Percentiles rank a stretch among this genome's conserved stretches.
Conservation (phyloP, 1,140 invertebrate genomes). For the Cherax destructor region DNA sequence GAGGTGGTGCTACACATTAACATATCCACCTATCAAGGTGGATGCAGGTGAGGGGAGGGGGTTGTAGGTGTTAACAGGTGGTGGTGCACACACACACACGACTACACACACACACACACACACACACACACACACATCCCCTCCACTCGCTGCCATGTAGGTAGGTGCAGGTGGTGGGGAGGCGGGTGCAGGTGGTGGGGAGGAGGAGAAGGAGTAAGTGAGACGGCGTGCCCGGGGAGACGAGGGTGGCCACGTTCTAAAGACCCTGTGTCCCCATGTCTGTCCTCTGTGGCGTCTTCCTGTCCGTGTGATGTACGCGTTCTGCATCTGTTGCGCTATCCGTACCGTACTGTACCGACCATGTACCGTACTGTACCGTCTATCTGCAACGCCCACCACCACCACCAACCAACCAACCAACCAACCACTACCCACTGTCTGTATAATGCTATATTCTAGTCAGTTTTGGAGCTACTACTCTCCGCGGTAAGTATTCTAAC, state of each 20-base stretch:
- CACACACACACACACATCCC: no score
- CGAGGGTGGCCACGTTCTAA: slow-evolving; percentile 49
- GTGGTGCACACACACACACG: no score
- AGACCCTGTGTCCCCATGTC: slow-evolving; percentile 44
- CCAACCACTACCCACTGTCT: slow-evolving; percentile 66
- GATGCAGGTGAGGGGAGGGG: background rate
- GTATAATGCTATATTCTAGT: slow-evolving; percentile 81
- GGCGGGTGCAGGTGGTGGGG: background rate
- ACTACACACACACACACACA: no score
- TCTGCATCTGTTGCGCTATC: slow-evolving; percentile 73
- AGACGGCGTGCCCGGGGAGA: background rate
- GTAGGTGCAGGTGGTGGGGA: background rate
- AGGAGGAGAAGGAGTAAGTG: background rate
- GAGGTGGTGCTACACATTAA: no score
- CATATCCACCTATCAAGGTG: no score
- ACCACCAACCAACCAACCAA: slow-evolving; percentile 38
- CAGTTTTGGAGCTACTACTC: slow-evolving; percentile 97
- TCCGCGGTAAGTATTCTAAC: slow-evolving; percentile 90
- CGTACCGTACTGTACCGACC: slow-evolving; percentile 70
- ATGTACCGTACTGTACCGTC: slow-evolving; percentile 56
- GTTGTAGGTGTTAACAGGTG: slow-evolving; percentile 1
- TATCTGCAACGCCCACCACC: slow-evolving; percentile 74
- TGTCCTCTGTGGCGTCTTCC: slow-evolving; percentile 67
- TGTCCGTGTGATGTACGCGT: slow-evolving; percentile 64
- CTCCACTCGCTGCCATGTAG: background rate